A percentile compares a stretch with the other conserved stretches of the same genome.
These are phyloP conservation scores for Etia nguti DNA, from an alignment of 2,113 vertebrate species.

Conservation along the genomic window DNA sequence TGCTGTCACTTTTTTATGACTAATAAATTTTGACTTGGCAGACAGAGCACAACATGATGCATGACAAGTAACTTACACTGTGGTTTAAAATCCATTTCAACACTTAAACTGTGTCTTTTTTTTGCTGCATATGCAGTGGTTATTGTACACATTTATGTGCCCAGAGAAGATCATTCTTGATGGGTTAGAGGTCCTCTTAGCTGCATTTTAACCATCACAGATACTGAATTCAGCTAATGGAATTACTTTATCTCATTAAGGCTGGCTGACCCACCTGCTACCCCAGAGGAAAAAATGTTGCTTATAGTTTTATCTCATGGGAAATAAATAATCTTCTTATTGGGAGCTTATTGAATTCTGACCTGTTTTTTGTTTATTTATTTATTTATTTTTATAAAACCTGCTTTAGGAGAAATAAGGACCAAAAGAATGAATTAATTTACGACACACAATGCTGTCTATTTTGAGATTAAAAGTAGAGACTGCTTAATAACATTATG, in stretches of 20 bases:
- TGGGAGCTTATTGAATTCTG: neutral
- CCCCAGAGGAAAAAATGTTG: neutral
- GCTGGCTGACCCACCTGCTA: neutral
- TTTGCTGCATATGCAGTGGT: neutral
- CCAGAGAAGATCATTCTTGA: neutral
- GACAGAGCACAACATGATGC: constrained; percentile 54
- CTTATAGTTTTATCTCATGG: neutral
- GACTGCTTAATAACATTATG: neutral
- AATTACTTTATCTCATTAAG: neutral
- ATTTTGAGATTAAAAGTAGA: neutral
- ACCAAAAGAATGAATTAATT: neutral
- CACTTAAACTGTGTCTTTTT: neutral
- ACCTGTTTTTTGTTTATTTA: neutral
- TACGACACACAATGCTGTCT: neutral
- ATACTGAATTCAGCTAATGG: neutral
- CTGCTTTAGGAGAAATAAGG: neutral
- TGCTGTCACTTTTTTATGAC: constrained; percentile 60
- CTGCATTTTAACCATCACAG: neutral
- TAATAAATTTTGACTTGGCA: constrained; percentile 67
- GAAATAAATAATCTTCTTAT: neutral
- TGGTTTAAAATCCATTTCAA: constrained; percentile 63
- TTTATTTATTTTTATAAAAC: neutral
- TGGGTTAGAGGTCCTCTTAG: neutral
- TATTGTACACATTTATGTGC: neutral
- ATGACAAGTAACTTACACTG: constrained; percentile 57